Evolutionary conservation across 2,797 vertebrate genomes (phyloP), one percentile per base, ranked within the genome.

Genomic region (Myioborus melanocephalus): DNA sequence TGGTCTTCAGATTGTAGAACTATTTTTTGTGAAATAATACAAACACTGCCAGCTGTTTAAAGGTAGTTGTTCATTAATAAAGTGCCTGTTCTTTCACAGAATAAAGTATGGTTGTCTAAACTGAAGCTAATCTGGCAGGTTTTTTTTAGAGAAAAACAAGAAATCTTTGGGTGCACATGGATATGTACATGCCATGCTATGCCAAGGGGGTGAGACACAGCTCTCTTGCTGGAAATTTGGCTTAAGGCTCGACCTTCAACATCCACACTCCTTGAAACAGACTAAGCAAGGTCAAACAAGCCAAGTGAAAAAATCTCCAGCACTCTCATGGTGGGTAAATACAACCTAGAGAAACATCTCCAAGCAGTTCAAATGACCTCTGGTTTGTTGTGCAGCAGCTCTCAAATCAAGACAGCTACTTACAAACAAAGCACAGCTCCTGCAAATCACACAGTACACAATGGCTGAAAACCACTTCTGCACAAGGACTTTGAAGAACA

Each of bases 151-250:
- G 17, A 46, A 53, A 60, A 22, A 7, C 5, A 27, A 14, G 21
- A 27, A 77, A 50, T 34, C 8, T 21, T 28, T 30, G 6, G 11
- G 41, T n/a, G 37, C 19, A 35, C 23, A 9, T 1, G 24, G 11
- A 5, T 7, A 23, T 3, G 6, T 1, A 26, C 3, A 0, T 7
- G 32, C 3, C 37, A 39, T 72, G 47, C 22, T 44, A 0, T 22
- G 16, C 35, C 65, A 49, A 46, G 2, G 11, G 23, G 28, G 12
- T 1, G 1, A 81, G 22, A 26, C 34, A 70, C 37, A 60, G 59
- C 2, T 4, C 10, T 77, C n/a, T 39, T 28, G 50, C 34, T 37
- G 43, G 15, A 83, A 50, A 64, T 44, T 56, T 35, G 44, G 37
- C 30, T 61, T 30, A 72, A 64, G 43, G 49, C n/a, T 82, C 6